Evolutionary conservation across 2,113 vertebrate species (phyloP).

Genomic region (Paramormyrops kingsleyae): DNA sequence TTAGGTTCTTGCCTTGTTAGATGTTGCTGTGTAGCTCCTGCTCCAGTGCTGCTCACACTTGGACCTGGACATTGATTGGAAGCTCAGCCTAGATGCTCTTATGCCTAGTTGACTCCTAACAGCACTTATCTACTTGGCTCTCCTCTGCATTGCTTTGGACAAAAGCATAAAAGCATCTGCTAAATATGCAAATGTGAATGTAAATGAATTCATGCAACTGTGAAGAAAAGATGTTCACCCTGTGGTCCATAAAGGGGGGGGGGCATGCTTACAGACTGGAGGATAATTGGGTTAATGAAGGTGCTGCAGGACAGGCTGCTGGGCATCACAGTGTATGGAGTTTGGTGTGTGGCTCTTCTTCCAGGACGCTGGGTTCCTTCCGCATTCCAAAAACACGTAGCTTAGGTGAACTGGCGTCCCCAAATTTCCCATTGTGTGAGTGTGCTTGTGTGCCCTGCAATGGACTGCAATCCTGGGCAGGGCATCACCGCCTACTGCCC

Average conservation of each 20-base stretch:
- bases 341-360: background rate
- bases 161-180: background rate
- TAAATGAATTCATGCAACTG: background rate
- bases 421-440: background rate
- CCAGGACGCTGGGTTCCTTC: background rate
- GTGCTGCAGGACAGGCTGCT: background rate
- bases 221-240: background rate
- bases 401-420: background rate
- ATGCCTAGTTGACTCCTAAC: background rate
- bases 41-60: background rate
- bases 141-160: background rate
- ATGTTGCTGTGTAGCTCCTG: background rate
- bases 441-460: background rate
- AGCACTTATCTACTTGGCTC: background rate
- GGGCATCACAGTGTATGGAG: background rate
- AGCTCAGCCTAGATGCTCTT: background rate
- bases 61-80: background rate
- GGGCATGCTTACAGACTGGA: background rate
- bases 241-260: background rate
- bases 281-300: background rate
- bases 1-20: background rate
- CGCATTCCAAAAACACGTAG: background rate
- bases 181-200: background rate
- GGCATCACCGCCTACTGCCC: background rate
- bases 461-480: background rate